Base-by-base conservation (phyloP, 2,888 invertebrate genomes). In the Lamellibrachia columna region DNA sequence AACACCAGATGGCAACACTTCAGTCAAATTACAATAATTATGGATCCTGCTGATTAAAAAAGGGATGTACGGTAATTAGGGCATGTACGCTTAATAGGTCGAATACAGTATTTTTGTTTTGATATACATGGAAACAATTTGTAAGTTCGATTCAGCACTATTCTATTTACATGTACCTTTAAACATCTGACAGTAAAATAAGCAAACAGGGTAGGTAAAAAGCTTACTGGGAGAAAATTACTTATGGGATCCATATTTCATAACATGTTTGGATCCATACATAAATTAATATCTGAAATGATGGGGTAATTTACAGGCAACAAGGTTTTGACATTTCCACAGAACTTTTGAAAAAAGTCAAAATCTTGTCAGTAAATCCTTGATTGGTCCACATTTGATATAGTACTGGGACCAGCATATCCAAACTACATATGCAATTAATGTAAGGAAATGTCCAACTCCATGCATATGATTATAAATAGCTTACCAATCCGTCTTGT, bases 401-500 rank as follows among this genome's bases (percentile, higher is more conserved):
- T 75, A 75, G n/a, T 75, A 22, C 75, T 22, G 75, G 4, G 75
- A 22, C 22, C n/a, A n/a, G 22, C n/a, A 75, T n/a, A 75, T 6
- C 2, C 75, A 75, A 75, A 22, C 22, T 22, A 6, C 75, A 75
- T 22, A 11, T 22, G 6, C 22, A 75, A 75, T 22, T 75, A 75
- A 15, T 2, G 22, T 22, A 75, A 75, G n/a, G 75, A 75, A 75
- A 6, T 75, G n/a, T 22, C 60, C 60, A 60, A 60, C 15, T 1
- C 60, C 11, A 9, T 15, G n/a, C 11, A 75, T 3, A 75, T 2
- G 15, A 4, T 22, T n/a, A 22, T 15, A 55, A n/a, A 91, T 91
- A 92, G 96, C 97, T 97, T 96, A 98, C 98, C 98, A 97, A 93
- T 97, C 97, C 22, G 97, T 97, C 95, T 97, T 98, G 90, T 98